Conservation (phyloP, 2,797 vertebrate species). For the Halcyon smyrnensis region DNA sequence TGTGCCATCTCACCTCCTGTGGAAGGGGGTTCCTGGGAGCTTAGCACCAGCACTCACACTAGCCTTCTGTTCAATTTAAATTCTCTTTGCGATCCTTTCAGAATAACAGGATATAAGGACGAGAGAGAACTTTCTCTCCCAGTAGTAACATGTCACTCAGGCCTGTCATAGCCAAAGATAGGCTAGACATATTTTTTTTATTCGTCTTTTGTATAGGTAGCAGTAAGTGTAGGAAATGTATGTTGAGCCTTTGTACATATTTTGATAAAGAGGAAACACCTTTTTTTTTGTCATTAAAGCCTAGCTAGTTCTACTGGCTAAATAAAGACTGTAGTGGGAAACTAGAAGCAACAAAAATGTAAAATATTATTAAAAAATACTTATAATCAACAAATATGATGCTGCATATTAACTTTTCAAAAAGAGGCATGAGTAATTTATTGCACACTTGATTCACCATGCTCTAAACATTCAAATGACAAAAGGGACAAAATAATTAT, state of each 20-base stretch:
- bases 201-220: neutral
- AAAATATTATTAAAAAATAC: neutral
- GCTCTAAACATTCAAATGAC: constrained; percentile 21
- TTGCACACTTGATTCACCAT: constrained; percentile 30
- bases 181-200: neutral
- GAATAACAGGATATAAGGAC: neutral
- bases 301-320: neutral
- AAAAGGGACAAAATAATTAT: constrained; percentile 59
- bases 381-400: constrained; percentile 24
- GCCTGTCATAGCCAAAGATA: neutral
- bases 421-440: neutral
- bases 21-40: neutral
- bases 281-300: neutral
- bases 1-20: neutral
- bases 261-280: neutral
- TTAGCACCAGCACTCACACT: neutral
- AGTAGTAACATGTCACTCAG: neutral
- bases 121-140: neutral
- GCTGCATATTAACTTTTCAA: neutral
- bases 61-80: neutral
- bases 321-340: neutral
- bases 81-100: neutral
- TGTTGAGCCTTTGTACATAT: neutral
- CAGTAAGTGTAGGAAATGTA: neutral
- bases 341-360: neutral